Conservation (phyloP, 2,797 vertebrate genomes). For the Cetoscarus ocellatus region DNA sequence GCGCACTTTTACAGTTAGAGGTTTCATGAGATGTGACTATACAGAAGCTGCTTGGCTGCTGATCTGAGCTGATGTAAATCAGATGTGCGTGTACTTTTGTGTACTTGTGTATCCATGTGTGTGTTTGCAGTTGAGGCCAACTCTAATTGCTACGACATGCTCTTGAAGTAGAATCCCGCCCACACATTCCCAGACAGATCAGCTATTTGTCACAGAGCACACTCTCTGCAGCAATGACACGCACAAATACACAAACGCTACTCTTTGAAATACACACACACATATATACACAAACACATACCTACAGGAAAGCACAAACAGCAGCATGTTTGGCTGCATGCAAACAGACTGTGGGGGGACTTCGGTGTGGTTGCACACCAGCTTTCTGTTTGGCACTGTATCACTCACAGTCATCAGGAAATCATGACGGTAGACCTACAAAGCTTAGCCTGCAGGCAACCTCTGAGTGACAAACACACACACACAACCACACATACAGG, state of each 20-base stretch:
- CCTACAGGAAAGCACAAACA: constrained; percentile 24
- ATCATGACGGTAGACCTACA: constrained; percentile 53
- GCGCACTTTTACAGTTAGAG: not conserved
- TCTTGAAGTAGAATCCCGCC: constrained; percentile 84
- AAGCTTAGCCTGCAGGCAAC: constrained; percentile 67
- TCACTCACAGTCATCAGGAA: constrained; percentile 64
- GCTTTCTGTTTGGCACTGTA: constrained; percentile 51
- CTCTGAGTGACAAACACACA: constrained; percentile 57
- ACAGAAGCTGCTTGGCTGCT: constrained; percentile 16
- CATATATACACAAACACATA: constrained; percentile 20
- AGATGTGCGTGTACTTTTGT: constrained; percentile 19
- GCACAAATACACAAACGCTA: not conserved
- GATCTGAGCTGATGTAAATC: constrained; percentile 40
- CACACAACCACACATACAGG: constrained; percentile 18
- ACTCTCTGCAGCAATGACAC: constrained; percentile 44
- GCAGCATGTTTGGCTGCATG: constrained; percentile 17
- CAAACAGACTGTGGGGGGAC: constrained; percentile 33
- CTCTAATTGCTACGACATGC: constrained; percentile 79
- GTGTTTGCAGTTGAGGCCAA: constrained; percentile 66
- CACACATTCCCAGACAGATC: constrained; percentile 78
- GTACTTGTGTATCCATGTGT: constrained; percentile 41
- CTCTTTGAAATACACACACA: constrained; percentile 2
- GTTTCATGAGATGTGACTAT: constrained; percentile 11
- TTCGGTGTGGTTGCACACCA: constrained; percentile 8
- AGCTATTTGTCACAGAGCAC: constrained; percentile 70